phyloP scores from a whole-genome alignment of 2,888 invertebrate species.

The Acleris holmiana region DNA sequence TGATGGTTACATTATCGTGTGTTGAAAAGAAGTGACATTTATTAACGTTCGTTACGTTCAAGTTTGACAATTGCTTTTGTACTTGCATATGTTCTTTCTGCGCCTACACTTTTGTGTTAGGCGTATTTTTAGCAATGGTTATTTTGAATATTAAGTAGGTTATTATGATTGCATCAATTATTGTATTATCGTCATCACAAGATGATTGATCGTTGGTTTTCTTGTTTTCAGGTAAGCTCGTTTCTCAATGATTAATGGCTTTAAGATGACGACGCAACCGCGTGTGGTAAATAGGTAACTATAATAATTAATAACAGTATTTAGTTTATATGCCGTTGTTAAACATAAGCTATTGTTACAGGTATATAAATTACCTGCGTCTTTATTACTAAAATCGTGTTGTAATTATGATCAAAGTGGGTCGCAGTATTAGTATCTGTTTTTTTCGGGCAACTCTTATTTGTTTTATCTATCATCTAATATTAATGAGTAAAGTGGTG shows the following conservation, averaged over 20 bases:
- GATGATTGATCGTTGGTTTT: slow-evolving; percentile 38
- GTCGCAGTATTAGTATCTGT: not conserved
- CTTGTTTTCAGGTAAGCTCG: slow-evolving; percentile 49
- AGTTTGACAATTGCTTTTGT: not conserved
- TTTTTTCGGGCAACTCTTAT: not conserved
- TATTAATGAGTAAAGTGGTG: too few relatives aligned
- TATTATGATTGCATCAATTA: slow-evolving; percentile 31
- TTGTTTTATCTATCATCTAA: not conserved
- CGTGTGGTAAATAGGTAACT: slow-evolving; percentile 28
- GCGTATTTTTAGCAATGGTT: not conserved
- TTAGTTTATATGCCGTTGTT: slow-evolving; percentile 28
- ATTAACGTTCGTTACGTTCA: not conserved
- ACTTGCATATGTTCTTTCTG: not conserved
- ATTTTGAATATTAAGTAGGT: slow-evolving; percentile 7
- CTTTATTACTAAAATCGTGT: not conserved
- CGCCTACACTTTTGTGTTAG: not conserved
- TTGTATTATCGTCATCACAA: slow-evolving; percentile 8
- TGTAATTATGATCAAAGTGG: slow-evolving; percentile 9
- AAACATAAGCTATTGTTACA: slow-evolving; percentile 20
- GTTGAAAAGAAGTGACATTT: slow-evolving; percentile 9
- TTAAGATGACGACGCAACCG: slow-evolving; percentile 27
- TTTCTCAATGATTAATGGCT: slow-evolving; percentile 36
- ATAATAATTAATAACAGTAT: slow-evolving; percentile 24
- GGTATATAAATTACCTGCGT: slow-evolving; percentile 11
- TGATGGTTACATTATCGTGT: slow-evolving; percentile 2